These are phyloP conservation scores for Mastomys coucha DNA, from an alignment of 2,113 vertebrate genomes.

Conservation along the genomic window DNA sequence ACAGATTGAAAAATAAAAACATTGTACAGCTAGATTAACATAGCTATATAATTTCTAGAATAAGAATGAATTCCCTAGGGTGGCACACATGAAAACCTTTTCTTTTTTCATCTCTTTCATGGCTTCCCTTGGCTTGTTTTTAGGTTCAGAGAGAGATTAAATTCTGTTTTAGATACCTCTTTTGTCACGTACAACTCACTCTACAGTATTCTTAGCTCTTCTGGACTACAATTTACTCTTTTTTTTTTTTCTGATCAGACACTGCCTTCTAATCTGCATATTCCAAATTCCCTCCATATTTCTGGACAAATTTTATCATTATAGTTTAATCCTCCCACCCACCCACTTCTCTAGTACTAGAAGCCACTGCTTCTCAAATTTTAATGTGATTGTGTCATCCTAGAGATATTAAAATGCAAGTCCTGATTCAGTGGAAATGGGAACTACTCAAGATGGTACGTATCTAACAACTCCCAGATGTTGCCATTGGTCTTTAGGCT, in stretches of 20 bases:
- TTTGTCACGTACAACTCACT: not conserved
- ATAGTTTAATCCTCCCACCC: not conserved
- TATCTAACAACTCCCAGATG: slow-evolving; percentile 12
- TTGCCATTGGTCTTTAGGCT: not conserved
- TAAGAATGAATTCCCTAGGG: not conserved
- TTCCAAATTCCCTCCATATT: not conserved
- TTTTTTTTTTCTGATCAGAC: slow-evolving; percentile 41
- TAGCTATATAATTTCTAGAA: slow-evolving; percentile 14
- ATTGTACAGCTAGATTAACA: not conserved
- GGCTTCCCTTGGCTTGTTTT: not conserved
- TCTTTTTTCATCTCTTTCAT: not conserved
- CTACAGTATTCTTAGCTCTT: not conserved
- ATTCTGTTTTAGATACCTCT: not conserved
- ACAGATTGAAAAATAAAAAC: not conserved
- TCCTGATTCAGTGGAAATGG: not conserved
- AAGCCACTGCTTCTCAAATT: slow-evolving; percentile 34
- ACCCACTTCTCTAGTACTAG: not conserved
- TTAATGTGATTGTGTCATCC: not conserved
- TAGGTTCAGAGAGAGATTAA: not conserved
- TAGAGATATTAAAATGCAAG: slow-evolving; percentile 26
- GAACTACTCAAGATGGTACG: not conserved
- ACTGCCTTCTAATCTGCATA: not conserved
- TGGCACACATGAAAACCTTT: not conserved
- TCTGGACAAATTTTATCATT: not conserved
- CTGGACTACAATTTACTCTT: not conserved